Evolutionary conservation across 92 coral and sea anemone genomes (phyloP), one percentile per base, ranked within the genome.

Genomic region (Nematostella vectensis): DNA sequence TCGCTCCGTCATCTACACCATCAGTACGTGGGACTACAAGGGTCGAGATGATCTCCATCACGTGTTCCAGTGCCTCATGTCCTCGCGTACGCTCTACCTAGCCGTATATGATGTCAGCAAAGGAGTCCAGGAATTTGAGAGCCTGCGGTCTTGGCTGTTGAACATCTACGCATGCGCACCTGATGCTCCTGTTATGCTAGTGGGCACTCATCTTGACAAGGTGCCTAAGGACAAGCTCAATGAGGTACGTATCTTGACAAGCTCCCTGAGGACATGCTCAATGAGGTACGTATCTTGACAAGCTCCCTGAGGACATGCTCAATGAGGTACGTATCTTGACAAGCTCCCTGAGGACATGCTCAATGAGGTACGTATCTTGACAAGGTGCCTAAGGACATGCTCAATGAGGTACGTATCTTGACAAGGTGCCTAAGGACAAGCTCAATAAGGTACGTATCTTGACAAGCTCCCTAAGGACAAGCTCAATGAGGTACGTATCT

Each of bases 331-430:
- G n/a, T n/a, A n/a, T n/a, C n/a, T n/a, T n/a, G n/a, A n/a, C n/a
- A n/a, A n/a, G n/a, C n/a, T n/a, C n/a, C n/a, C n/a, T n/a, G n/a
- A n/a, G n/a, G n/a, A n/a, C n/a, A n/a, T n/a, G n/a, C n/a, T n/a
- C n/a, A n/a, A n/a, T n/a, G n/a, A 89, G 99, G 99, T 13, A 93
- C 99, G 9, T 96, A 93, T 40, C 57, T 67, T 53, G 99, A 93
- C 50, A 93, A 72, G 60, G 74, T 93, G 47, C 80, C 76, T 31
- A 69, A 57, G 69, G 75, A 74, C 23, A 27, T n/a, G 4, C 62
- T 67, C 31, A 22, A 25, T 25, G 68, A 50, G 42, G 57, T 67
- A 57, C 11, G 30, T 19, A 16, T 39, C 58, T 66, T 50, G 97
- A 89, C 48, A 89, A 71, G 58, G 73, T 89, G 45, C 79, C 75